Percentiles rank a stretch among this genome's conserved stretches.
phyloP scores from a whole-genome alignment of 2,113 vertebrate species.

The Trogon surrucura region DNA sequence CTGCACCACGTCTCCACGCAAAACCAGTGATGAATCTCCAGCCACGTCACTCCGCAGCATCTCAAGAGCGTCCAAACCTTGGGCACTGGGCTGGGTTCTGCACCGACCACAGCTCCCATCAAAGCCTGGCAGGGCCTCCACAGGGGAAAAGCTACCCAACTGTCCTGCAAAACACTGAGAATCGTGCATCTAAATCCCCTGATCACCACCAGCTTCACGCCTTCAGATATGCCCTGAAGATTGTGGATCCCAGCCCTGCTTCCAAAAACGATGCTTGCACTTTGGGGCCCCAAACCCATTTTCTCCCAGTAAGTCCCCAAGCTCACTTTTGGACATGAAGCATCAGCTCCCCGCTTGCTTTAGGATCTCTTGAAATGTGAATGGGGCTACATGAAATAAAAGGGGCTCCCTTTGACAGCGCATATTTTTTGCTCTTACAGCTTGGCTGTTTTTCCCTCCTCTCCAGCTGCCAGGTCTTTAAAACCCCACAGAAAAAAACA shows the following conservation, averaged over 20 bases:
- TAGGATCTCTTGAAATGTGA: not conserved
- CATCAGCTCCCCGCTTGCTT: not conserved
- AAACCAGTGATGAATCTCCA: not conserved
- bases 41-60: rapidly evolving
- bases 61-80: not conserved
- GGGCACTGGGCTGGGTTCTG: not conserved
- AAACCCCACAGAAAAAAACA: not conserved
- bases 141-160: not conserved
- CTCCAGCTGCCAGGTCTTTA: not conserved
- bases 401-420: rapidly evolving
- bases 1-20: not conserved
- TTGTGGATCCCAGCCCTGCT: not conserved
- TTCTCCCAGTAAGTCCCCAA: not conserved
- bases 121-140: not conserved
- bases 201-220: not conserved
- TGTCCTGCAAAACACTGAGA: not conserved
- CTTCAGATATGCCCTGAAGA: not conserved
- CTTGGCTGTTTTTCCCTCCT: not conserved
- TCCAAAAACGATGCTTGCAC: not conserved
- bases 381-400: not conserved
- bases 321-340: not conserved
- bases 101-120: not conserved
- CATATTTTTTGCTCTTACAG: not conserved
- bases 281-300: not conserved
- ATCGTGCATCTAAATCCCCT: not conserved